Base-by-base conservation (phyloP, 2,888 invertebrate genomes). In the Parnassius orleans region DNA sequence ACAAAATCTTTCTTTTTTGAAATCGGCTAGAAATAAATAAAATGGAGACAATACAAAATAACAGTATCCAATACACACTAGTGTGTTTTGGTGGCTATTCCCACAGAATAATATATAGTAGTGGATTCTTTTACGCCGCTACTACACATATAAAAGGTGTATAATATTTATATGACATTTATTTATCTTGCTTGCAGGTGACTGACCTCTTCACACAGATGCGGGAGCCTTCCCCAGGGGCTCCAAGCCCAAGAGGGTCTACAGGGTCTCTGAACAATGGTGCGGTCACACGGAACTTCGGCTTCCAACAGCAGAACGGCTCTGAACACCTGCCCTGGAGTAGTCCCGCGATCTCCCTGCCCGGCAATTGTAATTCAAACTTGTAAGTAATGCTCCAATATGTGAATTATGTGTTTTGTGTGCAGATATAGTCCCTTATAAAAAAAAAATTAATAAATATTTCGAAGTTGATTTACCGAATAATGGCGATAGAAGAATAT, bases 171-270 rank as follows among this genome's bases (percentile, higher is more conserved):
- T 24, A 24, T 24, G 3, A 24, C 3, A 2, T 24, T 5, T 33
- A 33, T 33, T 33, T 7, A 3, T 1, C 43, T 43, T 24, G 9
- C 12, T 91, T 89, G 2, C 87, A 96, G 96, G 95, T 96, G 55
- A 92, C 94, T 14, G 95, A 95, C 61, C 87, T 96, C 60, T 95
- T 95, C 84, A 92, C 92, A 64, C 94, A 95, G 74, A 95, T 95
- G 93, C 93, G 95, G 71, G 95, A 95, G 74, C 93, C 84, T n/a
- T 90, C 85, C 0, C 86, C 89, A 0, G 84, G 83, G 74, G 80
- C 79, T 0, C 68, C 79, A 1, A 87, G 84, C 74, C 89, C 86
- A 69, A 72, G 72, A 62, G 84, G 86, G 1, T 87, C 89, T 47
- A 80, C 74, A 46, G 72, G 69, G 53, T 88, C 90, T 0, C 73